phyloP scores from a whole-genome alignment of 92 coral and sea anemone genomes.

The Heliopora coerulea region DNA sequence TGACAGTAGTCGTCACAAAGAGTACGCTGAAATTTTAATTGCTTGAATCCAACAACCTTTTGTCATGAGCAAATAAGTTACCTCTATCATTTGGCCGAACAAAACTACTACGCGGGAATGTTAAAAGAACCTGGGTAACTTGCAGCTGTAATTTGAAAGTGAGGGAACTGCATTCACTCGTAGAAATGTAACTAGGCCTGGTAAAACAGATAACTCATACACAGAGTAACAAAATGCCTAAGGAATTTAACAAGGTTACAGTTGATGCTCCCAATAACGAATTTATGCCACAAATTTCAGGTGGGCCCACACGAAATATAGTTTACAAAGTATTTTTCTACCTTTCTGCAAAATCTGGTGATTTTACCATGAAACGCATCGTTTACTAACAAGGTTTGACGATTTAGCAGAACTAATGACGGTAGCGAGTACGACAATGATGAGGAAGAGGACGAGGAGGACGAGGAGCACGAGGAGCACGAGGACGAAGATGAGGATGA shows the following conservation, averaged over 20 bases:
- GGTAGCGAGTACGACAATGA: too few species aligned
- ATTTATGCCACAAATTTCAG: too few species aligned
- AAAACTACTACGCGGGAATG: neutral
- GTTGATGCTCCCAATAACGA: too few species aligned
- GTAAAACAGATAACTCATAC: neutral
- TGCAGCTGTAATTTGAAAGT: neutral
- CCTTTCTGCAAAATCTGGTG: too few species aligned
- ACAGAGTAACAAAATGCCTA: neutral
- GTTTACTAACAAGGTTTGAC: too few species aligned
- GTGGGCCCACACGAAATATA: too few species aligned
- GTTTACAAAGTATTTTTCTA: too few species aligned
- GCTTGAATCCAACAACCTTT: slow-evolving; percentile 1
- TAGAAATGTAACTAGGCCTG: neutral
- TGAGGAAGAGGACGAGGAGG: too few species aligned
- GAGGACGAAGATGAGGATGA: too few species aligned
- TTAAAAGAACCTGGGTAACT: neutral
- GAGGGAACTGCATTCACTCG: neutral
- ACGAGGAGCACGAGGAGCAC: too few species aligned
- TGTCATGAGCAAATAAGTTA: neutral
- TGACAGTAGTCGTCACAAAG: neutral
- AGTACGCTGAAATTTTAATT: neutral
- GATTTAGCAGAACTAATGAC: too few species aligned
- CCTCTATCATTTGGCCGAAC: neutral
- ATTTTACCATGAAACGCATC: too few species aligned
- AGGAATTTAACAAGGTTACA: neutral